Conservation (phyloP, 1,140 invertebrate genomes). For the Anthonomus grandis region DNA sequence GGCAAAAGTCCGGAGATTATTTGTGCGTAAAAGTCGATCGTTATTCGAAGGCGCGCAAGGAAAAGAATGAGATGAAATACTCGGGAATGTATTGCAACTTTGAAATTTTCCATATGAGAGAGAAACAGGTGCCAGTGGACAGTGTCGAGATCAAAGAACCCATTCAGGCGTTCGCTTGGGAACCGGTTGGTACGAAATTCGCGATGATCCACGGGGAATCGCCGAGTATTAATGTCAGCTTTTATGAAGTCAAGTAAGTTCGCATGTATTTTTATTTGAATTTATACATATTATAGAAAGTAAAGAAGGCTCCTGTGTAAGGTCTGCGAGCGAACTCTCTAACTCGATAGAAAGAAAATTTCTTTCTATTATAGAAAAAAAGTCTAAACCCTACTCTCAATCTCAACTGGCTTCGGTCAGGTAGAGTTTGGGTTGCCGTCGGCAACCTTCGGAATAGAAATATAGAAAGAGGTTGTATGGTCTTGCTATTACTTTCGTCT, state of each 20-base stretch:
- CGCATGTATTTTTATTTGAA: not conserved
- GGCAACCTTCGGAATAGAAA: too few species aligned
- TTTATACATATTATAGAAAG: too few species aligned
- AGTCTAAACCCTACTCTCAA: too few species aligned
- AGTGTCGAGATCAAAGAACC: conserved; percentile 92
- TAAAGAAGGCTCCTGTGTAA: not conserved
- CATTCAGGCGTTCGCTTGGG: conserved; percentile 97
- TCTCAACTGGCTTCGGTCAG: too few species aligned
- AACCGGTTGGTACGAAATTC: conserved; percentile 94
- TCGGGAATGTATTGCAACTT: conserved; percentile 98
- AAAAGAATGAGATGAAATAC: conserved; percentile 88
- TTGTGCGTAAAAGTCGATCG: conserved; percentile 97
- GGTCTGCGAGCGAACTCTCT: not conserved
- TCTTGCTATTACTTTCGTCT: too few species aligned
- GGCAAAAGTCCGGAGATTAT: conserved; percentile 98
- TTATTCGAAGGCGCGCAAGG: conserved; percentile 91
- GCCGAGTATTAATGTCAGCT: conserved; percentile 85
- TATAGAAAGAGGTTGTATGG: too few species aligned
- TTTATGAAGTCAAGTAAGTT: conserved; percentile 78
- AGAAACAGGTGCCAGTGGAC: conserved; percentile 97
- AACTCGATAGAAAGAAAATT: too few species aligned
- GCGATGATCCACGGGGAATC: conserved; percentile 93
- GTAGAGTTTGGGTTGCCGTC: too few species aligned
- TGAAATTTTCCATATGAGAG: conserved; percentile 97
- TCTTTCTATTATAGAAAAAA: too few species aligned